Percentiles rank a stretch among this genome's conserved stretches.
phyloP scores from a whole-genome alignment of 2,797 vertebrate species.

The Scyliorhinus canicula region DNA sequence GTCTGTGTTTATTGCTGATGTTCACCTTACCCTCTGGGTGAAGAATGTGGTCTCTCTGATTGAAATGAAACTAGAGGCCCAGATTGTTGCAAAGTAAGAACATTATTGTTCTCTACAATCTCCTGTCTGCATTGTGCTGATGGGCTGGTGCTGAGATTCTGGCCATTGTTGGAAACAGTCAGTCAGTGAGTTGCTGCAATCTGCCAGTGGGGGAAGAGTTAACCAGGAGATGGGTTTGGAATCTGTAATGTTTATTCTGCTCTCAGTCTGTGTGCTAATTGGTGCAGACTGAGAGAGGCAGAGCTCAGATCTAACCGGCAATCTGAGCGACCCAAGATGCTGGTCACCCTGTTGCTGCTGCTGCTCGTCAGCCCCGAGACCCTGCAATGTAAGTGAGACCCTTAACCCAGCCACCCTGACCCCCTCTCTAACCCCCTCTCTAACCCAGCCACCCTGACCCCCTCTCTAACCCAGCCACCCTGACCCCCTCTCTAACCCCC shows the following conservation, averaged over 20 bases:
- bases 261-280: neutral
- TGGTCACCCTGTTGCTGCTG: neutral
- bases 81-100: no score
- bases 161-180: no score
- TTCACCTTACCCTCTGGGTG: no score
- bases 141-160: accelerated
- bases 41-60: neutral
- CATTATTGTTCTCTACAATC: neutral
- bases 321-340: neutral
- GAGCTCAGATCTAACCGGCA: neutral
- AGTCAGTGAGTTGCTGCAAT: neutral
- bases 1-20: no score
- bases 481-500: no score
- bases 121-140: neutral
- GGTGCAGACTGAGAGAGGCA: neutral
- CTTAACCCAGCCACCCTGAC: neutral
- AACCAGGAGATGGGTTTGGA: neutral
- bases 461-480: no score
- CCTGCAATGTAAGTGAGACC: neutral
- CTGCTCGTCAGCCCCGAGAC: neutral
- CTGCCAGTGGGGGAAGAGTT: neutral
- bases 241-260: neutral
- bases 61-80: no score
- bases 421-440: neutral
- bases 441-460: neutral